Evolutionary conservation across 2,888 invertebrate genomes (phyloP).

Genomic region (Phaedon cochleariae): DNA sequence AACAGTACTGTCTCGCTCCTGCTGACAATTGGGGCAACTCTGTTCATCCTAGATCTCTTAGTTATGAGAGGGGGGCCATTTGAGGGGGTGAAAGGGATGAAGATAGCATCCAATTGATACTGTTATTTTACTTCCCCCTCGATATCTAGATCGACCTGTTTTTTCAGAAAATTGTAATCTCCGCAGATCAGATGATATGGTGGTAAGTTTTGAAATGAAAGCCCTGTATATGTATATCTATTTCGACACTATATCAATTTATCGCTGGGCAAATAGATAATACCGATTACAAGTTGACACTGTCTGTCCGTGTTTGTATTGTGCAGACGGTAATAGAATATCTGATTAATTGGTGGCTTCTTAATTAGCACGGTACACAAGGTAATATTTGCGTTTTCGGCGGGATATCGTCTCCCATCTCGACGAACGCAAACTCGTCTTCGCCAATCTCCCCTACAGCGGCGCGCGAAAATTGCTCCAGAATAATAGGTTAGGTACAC

Average conservation of each 20-base stretch:
- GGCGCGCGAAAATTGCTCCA: conserved; percentile 43
- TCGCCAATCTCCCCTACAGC: conserved; percentile 33
- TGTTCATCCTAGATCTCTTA: too few relatives aligned
- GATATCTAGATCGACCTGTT: too few relatives aligned
- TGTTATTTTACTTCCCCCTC: too few relatives aligned
- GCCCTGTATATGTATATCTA: too few relatives aligned
- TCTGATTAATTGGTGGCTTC: conserved; percentile 54
- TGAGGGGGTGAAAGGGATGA: too few relatives aligned
- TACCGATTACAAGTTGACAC: conserved; percentile 9
- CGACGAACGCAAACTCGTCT: conserved; percentile 33
- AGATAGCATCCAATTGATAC: too few relatives aligned
- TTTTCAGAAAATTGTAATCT: too few relatives aligned
- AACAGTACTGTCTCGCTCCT: too few relatives aligned
- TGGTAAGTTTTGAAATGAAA: too few relatives aligned
- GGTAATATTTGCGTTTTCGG: conserved; percentile 53
- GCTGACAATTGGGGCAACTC: too few relatives aligned
- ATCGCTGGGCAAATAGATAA: background rate
- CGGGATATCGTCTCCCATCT: conserved; percentile 43
- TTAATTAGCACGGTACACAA: conserved; percentile 54
- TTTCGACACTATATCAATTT: conserved; percentile 10
- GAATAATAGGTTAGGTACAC: conserved; percentile 50
- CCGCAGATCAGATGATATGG: too few relatives aligned
- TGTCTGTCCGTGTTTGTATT: conserved; percentile 41
- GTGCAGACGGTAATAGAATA: conserved; percentile 51
- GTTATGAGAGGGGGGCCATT: too few relatives aligned